Conservation (phyloP, 2,797 vertebrate species). For the Sphaeramia orbicularis region DNA sequence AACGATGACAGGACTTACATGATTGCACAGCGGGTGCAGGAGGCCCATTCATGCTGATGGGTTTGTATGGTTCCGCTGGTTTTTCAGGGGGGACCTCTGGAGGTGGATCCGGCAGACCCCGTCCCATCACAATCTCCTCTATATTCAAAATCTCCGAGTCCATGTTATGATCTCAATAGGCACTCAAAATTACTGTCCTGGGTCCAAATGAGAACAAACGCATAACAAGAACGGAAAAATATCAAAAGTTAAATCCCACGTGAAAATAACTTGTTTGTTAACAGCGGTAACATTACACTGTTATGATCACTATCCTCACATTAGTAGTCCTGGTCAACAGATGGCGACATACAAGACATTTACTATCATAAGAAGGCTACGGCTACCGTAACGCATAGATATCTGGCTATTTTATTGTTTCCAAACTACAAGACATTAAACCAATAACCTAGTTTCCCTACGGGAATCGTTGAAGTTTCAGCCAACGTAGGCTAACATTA, state of each 20-base stretch:
- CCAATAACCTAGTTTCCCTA: background rate
- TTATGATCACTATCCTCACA: background rate
- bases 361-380: fast-evolving
- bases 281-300: slow-evolving; percentile 11
- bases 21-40: slow-evolving; percentile 73
- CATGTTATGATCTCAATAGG: slow-evolving; percentile 67
- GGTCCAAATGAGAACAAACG: background rate
- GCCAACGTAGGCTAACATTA: slow-evolving; percentile 23
- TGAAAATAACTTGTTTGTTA: slow-evolving; percentile 1
- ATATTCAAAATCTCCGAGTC: slow-evolving; percentile 86
- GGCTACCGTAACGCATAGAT: fast-evolving
- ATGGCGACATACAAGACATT: background rate
- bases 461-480: slow-evolving; percentile 47
- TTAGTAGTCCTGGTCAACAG: slow-evolving; percentile 18
- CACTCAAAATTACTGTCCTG: background rate
- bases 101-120: slow-evolving; percentile 74
- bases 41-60: slow-evolving; percentile 74
- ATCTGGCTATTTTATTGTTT: fast-evolving
- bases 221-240: background rate
- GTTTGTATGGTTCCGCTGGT: slow-evolving; percentile 69
- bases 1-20: slow-evolving; percentile 70
- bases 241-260: background rate
- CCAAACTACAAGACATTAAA: background rate
- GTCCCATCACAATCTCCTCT: slow-evolving; percentile 86
- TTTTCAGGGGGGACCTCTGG: slow-evolving; percentile 72